Evolutionary conservation across 2,888 invertebrate genomes (phyloP).

Genomic region (Mylabris sibirica): DNA sequence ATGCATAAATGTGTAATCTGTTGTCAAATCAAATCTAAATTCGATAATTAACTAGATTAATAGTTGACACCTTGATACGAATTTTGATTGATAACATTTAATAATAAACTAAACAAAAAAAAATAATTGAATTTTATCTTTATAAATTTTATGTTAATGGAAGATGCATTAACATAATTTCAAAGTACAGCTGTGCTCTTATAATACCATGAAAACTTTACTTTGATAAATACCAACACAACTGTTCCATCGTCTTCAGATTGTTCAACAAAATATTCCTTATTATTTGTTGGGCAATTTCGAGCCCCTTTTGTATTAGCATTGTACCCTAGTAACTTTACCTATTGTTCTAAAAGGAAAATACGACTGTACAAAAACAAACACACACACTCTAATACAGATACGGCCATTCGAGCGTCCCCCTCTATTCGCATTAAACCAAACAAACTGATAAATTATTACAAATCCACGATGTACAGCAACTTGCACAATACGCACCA

Average conservation of each 20-base stretch:
- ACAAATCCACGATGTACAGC: background rate
- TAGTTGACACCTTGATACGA: conserved; percentile 27
- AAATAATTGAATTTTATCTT: conserved; percentile 24
- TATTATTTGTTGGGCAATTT: conserved; percentile 36
- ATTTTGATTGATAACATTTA: conserved; percentile 26
- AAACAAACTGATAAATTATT: conserved; percentile 24
- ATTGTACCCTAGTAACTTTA: conserved; percentile 27
- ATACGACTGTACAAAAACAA: conserved; percentile 30
- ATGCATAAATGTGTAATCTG: conserved; percentile 41
- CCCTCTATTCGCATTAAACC: conserved; percentile 14
- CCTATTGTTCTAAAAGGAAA: conserved; percentile 30
- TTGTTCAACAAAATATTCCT: conserved; percentile 35
- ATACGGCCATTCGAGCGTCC: conserved; percentile 20
- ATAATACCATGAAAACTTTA: conserved; percentile 32
- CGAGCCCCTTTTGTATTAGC: conserved; percentile 20
- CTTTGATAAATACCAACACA: conserved; percentile 34
- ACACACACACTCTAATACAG: conserved; percentile 21
- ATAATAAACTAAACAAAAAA: background rate
- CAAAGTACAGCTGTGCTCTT: conserved; percentile 38
- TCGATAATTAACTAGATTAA: conserved; percentile 14
- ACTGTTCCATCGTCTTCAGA: conserved; percentile 34
- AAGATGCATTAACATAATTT: conserved; percentile 42
- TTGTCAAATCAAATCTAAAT: conserved; percentile 34
- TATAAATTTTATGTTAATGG: conserved; percentile 42
- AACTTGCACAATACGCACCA: background rate